A percentile compares a stretch with the other conserved stretches of the same genome.
Evolutionary conservation across 2,113 vertebrate species (phyloP).

Genomic region (Scartelaos histophorus): DNA sequence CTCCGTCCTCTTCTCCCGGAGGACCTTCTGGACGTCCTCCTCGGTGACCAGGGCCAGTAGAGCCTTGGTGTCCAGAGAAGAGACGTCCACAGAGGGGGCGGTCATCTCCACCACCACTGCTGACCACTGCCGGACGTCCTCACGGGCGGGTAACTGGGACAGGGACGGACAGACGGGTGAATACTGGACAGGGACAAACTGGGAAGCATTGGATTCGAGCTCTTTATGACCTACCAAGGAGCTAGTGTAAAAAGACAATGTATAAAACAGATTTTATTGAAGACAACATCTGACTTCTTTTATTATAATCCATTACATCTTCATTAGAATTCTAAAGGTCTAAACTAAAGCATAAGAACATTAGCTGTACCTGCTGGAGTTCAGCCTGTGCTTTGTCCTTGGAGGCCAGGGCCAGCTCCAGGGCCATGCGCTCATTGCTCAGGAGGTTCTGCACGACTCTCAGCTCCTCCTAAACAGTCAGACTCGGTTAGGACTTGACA

Average conservation of each 20-base stretch:
- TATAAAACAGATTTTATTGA: too few species aligned
- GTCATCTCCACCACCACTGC: constrained; percentile 25
- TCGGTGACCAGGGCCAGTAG: constrained; percentile 44
- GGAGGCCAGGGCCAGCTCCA: constrained; percentile 21
- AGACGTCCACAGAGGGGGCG: neutral
- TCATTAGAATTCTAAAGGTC: too few species aligned
- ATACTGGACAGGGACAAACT: too few species aligned
- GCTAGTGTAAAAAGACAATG: too few species aligned
- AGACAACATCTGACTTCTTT: too few species aligned
- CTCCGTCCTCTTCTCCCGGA: constrained; percentile 15
- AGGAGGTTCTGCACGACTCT: constrained; percentile 29
- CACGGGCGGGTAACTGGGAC: constrained; percentile 45
- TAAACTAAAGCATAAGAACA: too few species aligned
- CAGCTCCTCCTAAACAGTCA: constrained; percentile 47
- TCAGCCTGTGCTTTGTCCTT: constrained; percentile 26
- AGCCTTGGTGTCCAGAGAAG: constrained; percentile 11
- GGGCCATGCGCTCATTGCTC: constrained; percentile 17
- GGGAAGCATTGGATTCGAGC: too few species aligned
- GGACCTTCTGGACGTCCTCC: constrained; percentile 13
- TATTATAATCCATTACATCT: too few species aligned
- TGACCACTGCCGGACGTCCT: constrained; percentile 24
- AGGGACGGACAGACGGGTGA: neutral
- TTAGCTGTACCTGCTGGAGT: constrained; percentile 42
- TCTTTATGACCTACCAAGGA: too few species aligned
- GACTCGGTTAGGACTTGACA: neutral